Evolutionary conservation across 2,888 invertebrate genomes (phyloP), one percentile per base, ranked within the genome.

Genomic region (Aethes cnicana): DNA sequence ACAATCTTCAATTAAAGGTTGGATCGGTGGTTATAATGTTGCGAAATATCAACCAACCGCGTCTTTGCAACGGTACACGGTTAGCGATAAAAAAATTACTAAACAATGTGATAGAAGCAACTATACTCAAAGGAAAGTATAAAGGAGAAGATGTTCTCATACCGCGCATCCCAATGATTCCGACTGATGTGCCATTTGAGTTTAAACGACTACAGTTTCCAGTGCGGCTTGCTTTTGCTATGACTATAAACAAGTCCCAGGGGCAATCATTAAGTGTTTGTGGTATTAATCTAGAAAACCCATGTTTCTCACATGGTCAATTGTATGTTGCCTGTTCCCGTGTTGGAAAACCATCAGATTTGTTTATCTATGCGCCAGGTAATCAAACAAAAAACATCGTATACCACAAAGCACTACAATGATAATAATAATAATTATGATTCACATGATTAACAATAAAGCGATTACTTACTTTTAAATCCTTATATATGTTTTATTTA

Each of bases 301-400:
- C n/a, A n/a, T n/a, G n/a, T n/a, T n/a, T n/a, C n/a, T n/a, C n/a
- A n/a, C n/a, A n/a, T n/a, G n/a, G n/a, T n/a, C n/a, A n/a, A n/a
- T n/a, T 64, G 53, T 63, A 64, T 56, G 66, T 66, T 56, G 66
- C 64, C 50, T 66, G 64, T 66, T 64, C 62, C 54, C 59, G 64
- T 55, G 59, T 64, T 57, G 63, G 60, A 54, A 65, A 63, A 66
- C 63, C 63, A 63, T 64, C 66, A 43, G 56, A 30, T 62, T 55
- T 68, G 53, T 65, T 65, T 63, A n/a, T n/a, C n/a, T n/a, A n/a
- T n/a, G n/a, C n/a, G n/a, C n/a, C n/a, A n/a, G n/a, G n/a, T n/a
- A n/a, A n/a, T n/a, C n/a, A n/a, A n/a, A n/a, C n/a, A n/a, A n/a
- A n/a, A n/a, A n/a, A n/a, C n/a, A n/a, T n/a, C n/a, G n/a, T n/a